A percentile compares a stretch with the other conserved stretches of the same genome.
phyloP scores from a whole-genome alignment of 2,113 vertebrate species.

The Tachysurus fulvidraco region DNA sequence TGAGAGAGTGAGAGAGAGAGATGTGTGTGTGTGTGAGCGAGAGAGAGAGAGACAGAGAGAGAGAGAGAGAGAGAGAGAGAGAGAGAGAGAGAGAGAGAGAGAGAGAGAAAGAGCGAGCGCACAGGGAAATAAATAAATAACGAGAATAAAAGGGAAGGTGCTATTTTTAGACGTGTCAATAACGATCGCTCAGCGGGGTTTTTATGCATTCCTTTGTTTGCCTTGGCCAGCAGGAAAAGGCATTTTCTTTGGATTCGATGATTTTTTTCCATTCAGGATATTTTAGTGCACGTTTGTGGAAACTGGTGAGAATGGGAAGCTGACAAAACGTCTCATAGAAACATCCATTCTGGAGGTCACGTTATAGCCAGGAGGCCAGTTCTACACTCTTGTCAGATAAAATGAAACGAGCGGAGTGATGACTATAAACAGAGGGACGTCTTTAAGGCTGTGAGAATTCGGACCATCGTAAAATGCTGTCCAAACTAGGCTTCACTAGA shows the following conservation, averaged over 20 bases:
- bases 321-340: slow-evolving; percentile 49
- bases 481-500: neutral
- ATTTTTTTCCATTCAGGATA: slow-evolving; percentile 62
- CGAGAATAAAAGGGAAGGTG: slow-evolving; percentile 55
- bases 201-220: slow-evolving; percentile 62
- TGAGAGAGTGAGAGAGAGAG: neutral
- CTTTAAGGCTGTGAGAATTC: slow-evolving; percentile 30
- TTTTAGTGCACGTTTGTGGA: slow-evolving; percentile 41
- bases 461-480: neutral
- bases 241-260: slow-evolving; percentile 56
- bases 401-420: neutral
- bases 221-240: slow-evolving; percentile 56
- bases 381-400: slow-evolving; percentile 32
- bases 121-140: slow-evolving; percentile 52
- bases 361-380: slow-evolving; percentile 42
- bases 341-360: slow-evolving; percentile 35
- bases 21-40: too few species aligned
- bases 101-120: neutral
- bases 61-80: neutral
- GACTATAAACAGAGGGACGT: neutral
- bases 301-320: slow-evolving; percentile 56
- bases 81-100: slow-evolving; percentile 16
- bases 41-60: neutral
- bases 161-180: slow-evolving; percentile 69
- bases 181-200: slow-evolving; percentile 52